Conservation (phyloP, 2,113 vertebrate species). For the Limanda limanda region DNA sequence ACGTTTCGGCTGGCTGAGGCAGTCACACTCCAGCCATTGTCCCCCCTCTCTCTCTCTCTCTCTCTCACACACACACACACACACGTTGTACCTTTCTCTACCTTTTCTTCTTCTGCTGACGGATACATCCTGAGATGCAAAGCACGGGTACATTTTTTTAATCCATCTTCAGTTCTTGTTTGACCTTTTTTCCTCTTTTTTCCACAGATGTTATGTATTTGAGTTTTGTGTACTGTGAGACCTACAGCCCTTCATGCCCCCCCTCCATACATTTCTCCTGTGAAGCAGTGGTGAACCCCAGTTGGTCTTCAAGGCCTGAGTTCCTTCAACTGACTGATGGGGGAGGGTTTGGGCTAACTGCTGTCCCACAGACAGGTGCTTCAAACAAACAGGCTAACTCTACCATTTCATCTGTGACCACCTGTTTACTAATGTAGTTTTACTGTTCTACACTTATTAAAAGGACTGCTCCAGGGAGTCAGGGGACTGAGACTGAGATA, state of each 20-base stretch:
- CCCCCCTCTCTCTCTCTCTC: constrained; percentile 2
- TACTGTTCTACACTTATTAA: neutral
- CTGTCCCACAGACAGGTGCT: constrained; percentile 46
- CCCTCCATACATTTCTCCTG: constrained; percentile 3
- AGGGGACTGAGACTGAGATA: neutral
- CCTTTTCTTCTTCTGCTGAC: constrained; percentile 6
- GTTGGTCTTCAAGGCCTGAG: constrained; percentile 32
- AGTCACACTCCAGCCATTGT: constrained; percentile 72
- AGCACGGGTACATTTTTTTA: constrained; percentile 5
- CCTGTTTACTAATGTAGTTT: constrained; percentile 6
- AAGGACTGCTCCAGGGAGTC: neutral
- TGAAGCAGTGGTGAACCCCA: constrained; percentile 46
- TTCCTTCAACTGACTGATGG: constrained; percentile 41
- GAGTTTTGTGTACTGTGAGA: neutral
- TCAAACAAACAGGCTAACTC: constrained; percentile 11
- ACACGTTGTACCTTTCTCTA: neutral
- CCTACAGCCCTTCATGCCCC: neutral
- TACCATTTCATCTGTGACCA: constrained; percentile 10
- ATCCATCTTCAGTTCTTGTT: constrained; percentile 16
- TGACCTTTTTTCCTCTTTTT: neutral
- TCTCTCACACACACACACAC: neutral
- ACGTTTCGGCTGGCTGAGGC: constrained; percentile 60
- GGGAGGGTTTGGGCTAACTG: constrained; percentile 19
- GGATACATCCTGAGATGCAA: neutral
- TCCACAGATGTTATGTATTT: neutral